Conservation (phyloP, 1,140 invertebrate genomes). For the Ostrea edulis region DNA sequence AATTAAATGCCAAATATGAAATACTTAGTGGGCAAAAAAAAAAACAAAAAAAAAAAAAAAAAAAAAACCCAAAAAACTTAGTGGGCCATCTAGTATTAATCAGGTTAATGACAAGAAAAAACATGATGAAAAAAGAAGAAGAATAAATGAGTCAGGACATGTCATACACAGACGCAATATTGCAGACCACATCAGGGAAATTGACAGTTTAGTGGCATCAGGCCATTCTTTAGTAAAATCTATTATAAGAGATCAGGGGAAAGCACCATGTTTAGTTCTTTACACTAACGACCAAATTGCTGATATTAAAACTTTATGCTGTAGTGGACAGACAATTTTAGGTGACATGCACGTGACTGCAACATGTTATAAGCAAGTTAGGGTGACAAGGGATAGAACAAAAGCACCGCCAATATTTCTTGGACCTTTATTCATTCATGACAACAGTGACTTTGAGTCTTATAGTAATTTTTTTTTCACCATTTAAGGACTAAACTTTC, state of each 20-base stretch:
- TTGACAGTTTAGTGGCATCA: slow-evolving; percentile 52
- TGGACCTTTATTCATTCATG: slow-evolving; percentile 56
- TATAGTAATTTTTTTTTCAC: slow-evolving; percentile 45
- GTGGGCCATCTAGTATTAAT: slow-evolving; percentile 25
- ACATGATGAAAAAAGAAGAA: slow-evolving; percentile 35
- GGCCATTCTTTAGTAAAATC: slow-evolving; percentile 48
- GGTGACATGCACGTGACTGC: slow-evolving; percentile 54
- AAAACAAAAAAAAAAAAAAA: no score
- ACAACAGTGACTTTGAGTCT: slow-evolving; percentile 54
- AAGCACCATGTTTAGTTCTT: slow-evolving; percentile 48
- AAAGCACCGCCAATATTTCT: slow-evolving; percentile 44
- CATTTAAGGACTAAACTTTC: slow-evolving; percentile 41
- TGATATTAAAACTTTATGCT: slow-evolving; percentile 54
- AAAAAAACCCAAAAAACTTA: no score
- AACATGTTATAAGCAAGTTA: slow-evolving; percentile 45
- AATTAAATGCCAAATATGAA: slow-evolving; percentile 50
- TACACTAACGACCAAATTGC: slow-evolving; percentile 56
- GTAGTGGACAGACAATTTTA: slow-evolving; percentile 49
- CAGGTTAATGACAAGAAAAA: slow-evolving; percentile 52
- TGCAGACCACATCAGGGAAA: slow-evolving; percentile 49
- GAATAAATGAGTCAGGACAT: neutral
- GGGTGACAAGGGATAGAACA: slow-evolving; percentile 3
- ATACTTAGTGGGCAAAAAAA: no score
- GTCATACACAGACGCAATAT: slow-evolving; percentile 34
- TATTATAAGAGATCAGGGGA: slow-evolving; percentile 43